Percentiles rank a stretch among this genome's conserved stretches.
Conservation (phyloP, 2,113 vertebrate species). For the Chinchilla lanigera region DNA sequence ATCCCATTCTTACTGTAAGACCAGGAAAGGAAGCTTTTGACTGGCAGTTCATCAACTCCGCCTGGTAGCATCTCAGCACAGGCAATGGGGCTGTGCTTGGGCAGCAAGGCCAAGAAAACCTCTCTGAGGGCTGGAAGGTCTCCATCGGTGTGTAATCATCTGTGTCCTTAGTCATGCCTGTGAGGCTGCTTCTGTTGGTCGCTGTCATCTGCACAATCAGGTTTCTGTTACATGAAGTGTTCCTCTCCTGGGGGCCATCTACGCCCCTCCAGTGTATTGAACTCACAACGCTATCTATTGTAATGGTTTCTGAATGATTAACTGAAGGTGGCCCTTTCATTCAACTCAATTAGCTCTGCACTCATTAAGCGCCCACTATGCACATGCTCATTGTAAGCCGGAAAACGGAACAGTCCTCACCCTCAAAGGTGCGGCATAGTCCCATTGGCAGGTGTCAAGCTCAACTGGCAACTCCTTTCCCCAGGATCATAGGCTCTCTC, state of each 20-base stretch:
- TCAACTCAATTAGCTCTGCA: not conserved
- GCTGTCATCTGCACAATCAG: not conserved
- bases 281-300: not conserved
- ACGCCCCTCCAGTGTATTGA: not conserved
- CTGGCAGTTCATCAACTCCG: not conserved
- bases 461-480: not conserved
- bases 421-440: not conserved
- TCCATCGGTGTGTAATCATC: not conserved
- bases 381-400: not conserved
- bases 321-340: not conserved
- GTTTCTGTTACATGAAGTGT: not conserved
- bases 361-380: not conserved
- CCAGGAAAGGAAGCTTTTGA: not conserved
- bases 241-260: conserved; percentile 7
- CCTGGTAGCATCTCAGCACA: not conserved
- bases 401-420: not conserved
- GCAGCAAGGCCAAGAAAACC: not conserved
- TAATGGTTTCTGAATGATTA: not conserved
- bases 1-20: not conserved
- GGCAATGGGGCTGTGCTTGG: not conserved
- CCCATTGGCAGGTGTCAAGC: not conserved
- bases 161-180: not conserved
- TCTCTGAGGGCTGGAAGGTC: not conserved
- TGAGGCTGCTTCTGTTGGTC: not conserved
- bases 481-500: not conserved